Percentiles rank a stretch among this genome's conserved stretches.
These are phyloP conservation scores for Parnassius orleans DNA, from an alignment of 2,888 invertebrate genomes.

Conservation along the genomic window DNA sequence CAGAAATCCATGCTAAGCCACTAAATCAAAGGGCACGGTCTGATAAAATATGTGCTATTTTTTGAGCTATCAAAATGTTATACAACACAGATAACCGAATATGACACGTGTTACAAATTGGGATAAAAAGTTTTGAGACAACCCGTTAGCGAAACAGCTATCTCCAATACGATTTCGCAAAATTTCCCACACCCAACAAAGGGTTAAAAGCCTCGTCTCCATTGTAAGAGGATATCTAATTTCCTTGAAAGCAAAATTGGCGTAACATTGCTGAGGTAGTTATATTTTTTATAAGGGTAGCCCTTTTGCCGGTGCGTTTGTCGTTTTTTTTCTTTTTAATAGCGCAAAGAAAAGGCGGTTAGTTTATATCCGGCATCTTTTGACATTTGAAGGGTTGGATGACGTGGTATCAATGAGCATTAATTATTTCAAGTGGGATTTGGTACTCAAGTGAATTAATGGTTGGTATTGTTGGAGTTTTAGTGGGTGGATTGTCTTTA, in stretches of 20 bases:
- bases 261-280: slow-evolving; percentile 73
- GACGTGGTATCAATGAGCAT: slow-evolving; percentile 69
- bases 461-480: slow-evolving; percentile 47
- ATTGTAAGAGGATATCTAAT: slow-evolving; percentile 79
- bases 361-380: slow-evolving; percentile 78
- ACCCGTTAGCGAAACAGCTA: slow-evolving; percentile 41
- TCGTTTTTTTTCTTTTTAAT: slow-evolving; percentile 53
- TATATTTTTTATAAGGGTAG: slow-evolving; percentile 52
- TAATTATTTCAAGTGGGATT: slow-evolving; percentile 78
- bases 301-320: slow-evolving; percentile 65
- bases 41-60: background rate
- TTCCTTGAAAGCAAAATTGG: slow-evolving; percentile 80
- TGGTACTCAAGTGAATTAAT: slow-evolving; percentile 56
- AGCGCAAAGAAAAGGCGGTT: slow-evolving; percentile 80
- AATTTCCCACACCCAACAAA: slow-evolving; percentile 75
- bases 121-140: slow-evolving; percentile 22
- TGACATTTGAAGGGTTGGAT: slow-evolving; percentile 71
- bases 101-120: background rate
- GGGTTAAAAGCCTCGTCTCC: slow-evolving; percentile 66
- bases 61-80: background rate
- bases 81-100: background rate
- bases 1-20: background rate
- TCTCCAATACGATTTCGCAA: slow-evolving; percentile 44
- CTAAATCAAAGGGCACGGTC: too few relatives aligned
- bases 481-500: slow-evolving; percentile 11